These are phyloP conservation scores for Torymus auratus DNA, from an alignment of 2,888 invertebrate genomes.

Conservation along the genomic window DNA sequence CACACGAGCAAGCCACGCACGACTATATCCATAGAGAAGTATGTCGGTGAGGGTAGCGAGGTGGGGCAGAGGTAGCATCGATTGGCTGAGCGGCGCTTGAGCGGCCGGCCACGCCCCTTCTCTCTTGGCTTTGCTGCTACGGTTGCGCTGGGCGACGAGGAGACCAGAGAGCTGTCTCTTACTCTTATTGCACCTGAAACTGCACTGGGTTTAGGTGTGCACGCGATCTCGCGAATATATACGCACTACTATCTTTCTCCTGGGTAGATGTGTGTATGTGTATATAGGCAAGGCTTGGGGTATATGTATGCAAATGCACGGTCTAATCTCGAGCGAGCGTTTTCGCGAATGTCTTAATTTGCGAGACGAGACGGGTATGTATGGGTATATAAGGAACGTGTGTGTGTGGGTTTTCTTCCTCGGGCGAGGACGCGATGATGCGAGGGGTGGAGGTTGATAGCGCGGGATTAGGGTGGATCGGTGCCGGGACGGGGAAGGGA, in stretches of 20 bases:
- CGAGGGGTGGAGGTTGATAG: constrained; percentile 7
- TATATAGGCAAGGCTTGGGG: background rate
- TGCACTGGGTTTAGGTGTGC: constrained; percentile 44
- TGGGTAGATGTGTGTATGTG: too few relatives aligned
- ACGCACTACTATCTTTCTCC: constrained; percentile 10
- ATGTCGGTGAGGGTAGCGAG: constrained; percentile 29
- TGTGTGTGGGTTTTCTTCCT: constrained; percentile 9
- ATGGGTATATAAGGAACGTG: constrained; percentile 8
- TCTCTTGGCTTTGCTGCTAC: background rate
- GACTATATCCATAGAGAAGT: constrained; percentile 47
- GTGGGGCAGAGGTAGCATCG: constrained; percentile 71
- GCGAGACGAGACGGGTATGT: constrained; percentile 28
- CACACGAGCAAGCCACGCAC: constrained; percentile 41
- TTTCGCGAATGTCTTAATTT: constrained; percentile 64
- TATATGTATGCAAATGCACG: constrained; percentile 61
- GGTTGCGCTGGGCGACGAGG: constrained; percentile 38
- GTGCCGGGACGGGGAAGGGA: background rate
- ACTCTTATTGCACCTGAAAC: constrained; percentile 59
- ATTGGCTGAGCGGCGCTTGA: constrained; percentile 69
- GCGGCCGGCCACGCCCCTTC: constrained; percentile 64
- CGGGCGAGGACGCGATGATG: constrained; percentile 1
- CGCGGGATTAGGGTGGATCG: constrained; percentile 26
- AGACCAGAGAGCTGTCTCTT: too few relatives aligned
- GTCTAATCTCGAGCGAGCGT: constrained; percentile 62
- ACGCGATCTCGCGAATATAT: constrained; percentile 45